Conservation (phyloP, 1,140 invertebrate genomes). For the Tachypleus tridentatus region DNA sequence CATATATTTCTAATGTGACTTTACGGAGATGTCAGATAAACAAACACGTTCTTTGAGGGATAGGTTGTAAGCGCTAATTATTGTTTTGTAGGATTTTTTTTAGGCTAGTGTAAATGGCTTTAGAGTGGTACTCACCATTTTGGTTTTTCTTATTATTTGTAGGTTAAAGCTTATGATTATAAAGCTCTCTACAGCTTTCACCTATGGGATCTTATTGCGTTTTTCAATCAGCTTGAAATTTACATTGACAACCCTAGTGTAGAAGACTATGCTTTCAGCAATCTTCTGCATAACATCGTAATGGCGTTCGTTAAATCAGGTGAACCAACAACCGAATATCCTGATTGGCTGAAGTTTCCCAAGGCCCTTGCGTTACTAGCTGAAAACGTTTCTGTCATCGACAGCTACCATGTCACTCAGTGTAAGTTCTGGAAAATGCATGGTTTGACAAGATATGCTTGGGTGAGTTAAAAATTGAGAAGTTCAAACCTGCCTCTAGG, state of each 20-base stretch:
- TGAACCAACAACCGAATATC: not conserved
- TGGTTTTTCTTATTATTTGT: not conserved
- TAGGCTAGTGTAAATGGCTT: too few species aligned
- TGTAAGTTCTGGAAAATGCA: constrained; percentile 18
- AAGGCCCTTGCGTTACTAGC: constrained; percentile 9
- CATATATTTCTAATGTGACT: too few species aligned
- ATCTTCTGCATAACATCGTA: constrained; percentile 12
- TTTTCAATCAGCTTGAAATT: constrained; percentile 16
- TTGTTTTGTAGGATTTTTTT: too few species aligned
- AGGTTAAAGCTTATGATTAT: constrained; percentile 20
- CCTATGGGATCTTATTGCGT: constrained; percentile 19
- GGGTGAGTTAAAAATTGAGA: constrained; percentile 14
- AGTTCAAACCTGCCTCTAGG: too few species aligned
- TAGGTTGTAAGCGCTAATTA: too few species aligned
- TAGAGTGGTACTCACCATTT: too few species aligned
- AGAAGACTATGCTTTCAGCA: constrained; percentile 15
- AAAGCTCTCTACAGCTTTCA: constrained; percentile 18
- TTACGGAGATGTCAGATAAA: too few species aligned
- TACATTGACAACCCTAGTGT: constrained; percentile 12
- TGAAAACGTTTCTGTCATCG: constrained; percentile 6
- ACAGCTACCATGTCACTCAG: constrained; percentile 13
- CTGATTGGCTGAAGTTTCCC: constrained; percentile 12
- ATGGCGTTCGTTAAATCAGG: constrained; percentile 15
- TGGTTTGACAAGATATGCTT: constrained; percentile 13
- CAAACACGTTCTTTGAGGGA: too few species aligned